Base-by-base conservation (phyloP, 2,797 vertebrate species). In the Labeo calbasu region DNA sequence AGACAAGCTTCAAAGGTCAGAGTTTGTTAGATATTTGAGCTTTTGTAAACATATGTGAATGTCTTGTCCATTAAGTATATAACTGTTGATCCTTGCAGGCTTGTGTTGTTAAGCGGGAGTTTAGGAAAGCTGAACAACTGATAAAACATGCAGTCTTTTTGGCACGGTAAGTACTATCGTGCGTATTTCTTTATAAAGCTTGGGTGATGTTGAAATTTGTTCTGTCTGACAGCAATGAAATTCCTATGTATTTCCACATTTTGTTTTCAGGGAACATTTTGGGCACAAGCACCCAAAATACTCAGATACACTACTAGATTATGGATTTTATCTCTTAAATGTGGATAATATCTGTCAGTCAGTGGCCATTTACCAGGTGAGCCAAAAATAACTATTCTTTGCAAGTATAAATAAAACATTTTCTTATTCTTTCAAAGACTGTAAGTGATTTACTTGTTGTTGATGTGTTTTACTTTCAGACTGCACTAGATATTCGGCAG, bases 281-380 rank as follows among this genome's bases (percentile, higher is more conserved):
- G 98, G 98, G 93, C 96, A 96, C 91, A 99, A 99, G 91, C 98
- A 99, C 92, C 98, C 98, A 80, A 99, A 99, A 90, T 99, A 99
- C 87, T 99, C 98, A 0, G 98, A 99, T 90, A 99, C 98, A 0
- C 94, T 99, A 85, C 94, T 99, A 92, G 98, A 99, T 94, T 99
- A 99, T 86, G 98, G 98, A 80, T 99, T 99, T 96, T 99, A 99
- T 93, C 94, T 99, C 89, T 96, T 99, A 91, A 99, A 99, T 28
- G 98, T 99, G 94, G 98, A 99, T 94, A 99, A 99, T 91, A 99
- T 99, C 90, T 99, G 98, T 94, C 98, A 99, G 65, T 99, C 98
- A 25, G 98, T 99, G 88, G 97, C 97, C 82, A 99, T 99, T 94
- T 99, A 99, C 93, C 98, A 99, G 97, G 98, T 98, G 92, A 46